phyloP scores from a whole-genome alignment of 2,797 vertebrate genomes.

The Aplochiton taeniatus region DNA sequence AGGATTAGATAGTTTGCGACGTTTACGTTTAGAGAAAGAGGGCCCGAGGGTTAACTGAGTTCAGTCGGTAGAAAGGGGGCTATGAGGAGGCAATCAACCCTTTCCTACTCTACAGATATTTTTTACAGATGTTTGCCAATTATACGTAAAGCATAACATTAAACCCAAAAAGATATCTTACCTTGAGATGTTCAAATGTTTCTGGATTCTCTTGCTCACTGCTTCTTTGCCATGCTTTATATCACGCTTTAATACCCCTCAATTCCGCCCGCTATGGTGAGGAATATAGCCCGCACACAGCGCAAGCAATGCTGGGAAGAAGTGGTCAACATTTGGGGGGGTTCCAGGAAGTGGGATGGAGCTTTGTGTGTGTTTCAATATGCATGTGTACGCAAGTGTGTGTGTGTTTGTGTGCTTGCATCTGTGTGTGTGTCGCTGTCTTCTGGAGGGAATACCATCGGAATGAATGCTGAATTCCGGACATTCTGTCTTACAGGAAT shows the following conservation, averaged over 20 bases:
- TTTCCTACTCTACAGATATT: too few relatives aligned
- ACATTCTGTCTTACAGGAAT: slow-evolving; percentile 55
- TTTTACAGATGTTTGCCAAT: too few relatives aligned
- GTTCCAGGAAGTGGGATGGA: slow-evolving; percentile 69
- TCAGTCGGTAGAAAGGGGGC: neutral
- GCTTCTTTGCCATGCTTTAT: too few relatives aligned
- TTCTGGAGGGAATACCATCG: slow-evolving; percentile 51
- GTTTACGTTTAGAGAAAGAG: slow-evolving; percentile 44
- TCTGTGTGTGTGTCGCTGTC: slow-evolving; percentile 38
- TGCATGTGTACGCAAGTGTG: slow-evolving; percentile 14
- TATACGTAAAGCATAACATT: too few relatives aligned
- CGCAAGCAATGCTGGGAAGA: slow-evolving; percentile 68
- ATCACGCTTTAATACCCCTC: too few relatives aligned
- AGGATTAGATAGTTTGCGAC: slow-evolving; percentile 59
- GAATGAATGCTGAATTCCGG: slow-evolving; percentile 65
- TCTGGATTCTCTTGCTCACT: too few relatives aligned
- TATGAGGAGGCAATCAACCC: neutral
- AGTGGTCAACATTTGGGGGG: slow-evolving; percentile 52
- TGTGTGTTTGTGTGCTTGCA: slow-evolving; percentile 17
- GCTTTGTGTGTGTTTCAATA: slow-evolving; percentile 30
- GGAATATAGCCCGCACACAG: slow-evolving; percentile 52
- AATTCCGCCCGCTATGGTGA: too few relatives aligned
- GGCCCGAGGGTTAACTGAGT: slow-evolving; percentile 33
- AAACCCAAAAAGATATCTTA: too few relatives aligned
- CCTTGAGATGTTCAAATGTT: too few relatives aligned